Conservation (phyloP, 2,888 invertebrate genomes). For the Nycteola revayana region DNA sequence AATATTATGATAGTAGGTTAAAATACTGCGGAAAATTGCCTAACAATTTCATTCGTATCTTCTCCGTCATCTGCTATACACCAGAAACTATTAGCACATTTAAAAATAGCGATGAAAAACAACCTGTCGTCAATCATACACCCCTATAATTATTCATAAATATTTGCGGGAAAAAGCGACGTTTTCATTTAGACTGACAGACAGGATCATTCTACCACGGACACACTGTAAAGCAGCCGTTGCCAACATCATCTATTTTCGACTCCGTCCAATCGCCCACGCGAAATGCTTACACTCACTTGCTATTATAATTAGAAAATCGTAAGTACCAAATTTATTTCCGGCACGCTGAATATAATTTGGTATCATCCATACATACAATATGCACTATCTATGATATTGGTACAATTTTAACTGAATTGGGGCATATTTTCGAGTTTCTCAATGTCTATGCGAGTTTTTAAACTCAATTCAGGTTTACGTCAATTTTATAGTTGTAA, state of each 20-base stretch:
- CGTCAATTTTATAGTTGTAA: too few species aligned
- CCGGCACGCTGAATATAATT: constrained; percentile 29
- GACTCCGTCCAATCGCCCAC: constrained; percentile 63
- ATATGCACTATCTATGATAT: constrained; percentile 8
- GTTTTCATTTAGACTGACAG: constrained; percentile 40
- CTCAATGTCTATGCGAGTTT: too few species aligned
- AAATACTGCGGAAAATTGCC: too few species aligned
- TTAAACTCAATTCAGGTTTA: too few species aligned
- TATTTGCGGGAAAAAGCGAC: constrained; percentile 28
- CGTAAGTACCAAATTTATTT: constrained; percentile 61
- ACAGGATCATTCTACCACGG: constrained; percentile 33
- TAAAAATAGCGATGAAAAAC: too few species aligned
- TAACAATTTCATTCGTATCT: too few species aligned
- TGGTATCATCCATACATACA: constrained; percentile 25
- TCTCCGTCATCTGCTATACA: too few species aligned
- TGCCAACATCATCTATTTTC: constrained; percentile 74
- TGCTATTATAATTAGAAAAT: constrained; percentile 77
- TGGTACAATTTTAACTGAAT: too few species aligned
- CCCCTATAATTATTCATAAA: not conserved
- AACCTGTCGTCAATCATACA: too few species aligned
- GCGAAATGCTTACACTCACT: constrained; percentile 78
- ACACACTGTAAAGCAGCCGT: constrained; percentile 49
- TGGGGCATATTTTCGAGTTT: too few species aligned
- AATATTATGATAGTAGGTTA: constrained; percentile 19
- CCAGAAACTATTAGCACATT: too few species aligned